phyloP scores from a whole-genome alignment of 2,797 vertebrate genomes.

The Prionace glauca region DNA sequence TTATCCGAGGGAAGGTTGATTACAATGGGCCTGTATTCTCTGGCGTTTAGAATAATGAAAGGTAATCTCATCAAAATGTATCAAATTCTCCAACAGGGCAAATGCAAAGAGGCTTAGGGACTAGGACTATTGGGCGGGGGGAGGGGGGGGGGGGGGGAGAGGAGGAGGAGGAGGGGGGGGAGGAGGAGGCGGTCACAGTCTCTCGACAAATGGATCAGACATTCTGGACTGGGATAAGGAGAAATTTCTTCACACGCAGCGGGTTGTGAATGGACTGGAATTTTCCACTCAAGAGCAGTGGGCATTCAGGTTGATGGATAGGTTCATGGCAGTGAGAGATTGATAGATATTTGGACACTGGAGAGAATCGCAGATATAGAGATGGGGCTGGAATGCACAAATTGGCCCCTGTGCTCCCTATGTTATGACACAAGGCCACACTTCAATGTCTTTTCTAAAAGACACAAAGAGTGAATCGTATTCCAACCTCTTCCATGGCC shows the following conservation, averaged over 20 bases:
- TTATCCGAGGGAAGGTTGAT: no score
- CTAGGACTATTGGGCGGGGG: no score
- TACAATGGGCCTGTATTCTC: background rate
- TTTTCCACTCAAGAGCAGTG: background rate
- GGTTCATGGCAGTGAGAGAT: conserved; percentile 41
- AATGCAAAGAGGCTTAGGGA: background rate
- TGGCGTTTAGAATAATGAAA: background rate
- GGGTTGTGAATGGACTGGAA: background rate
- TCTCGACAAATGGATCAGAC: background rate
- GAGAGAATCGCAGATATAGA: no score
- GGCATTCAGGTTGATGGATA: no score
- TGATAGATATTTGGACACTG: background rate
- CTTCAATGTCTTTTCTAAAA: background rate
- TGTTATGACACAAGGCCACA: background rate
- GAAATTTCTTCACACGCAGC: background rate
- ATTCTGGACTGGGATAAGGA: background rate
- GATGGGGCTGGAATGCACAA: background rate
- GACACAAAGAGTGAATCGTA: background rate
- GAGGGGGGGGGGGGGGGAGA: no score
- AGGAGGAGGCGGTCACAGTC: background rate
- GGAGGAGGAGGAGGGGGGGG: no score
- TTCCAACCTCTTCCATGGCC: background rate
- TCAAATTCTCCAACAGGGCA: background rate
- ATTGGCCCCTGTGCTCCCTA: background rate
- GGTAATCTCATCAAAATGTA: background rate